Percentiles rank a stretch among this genome's conserved stretches.
phyloP scores from a whole-genome alignment of 2,113 vertebrate species.

The Cygnus buccinator region DNA sequence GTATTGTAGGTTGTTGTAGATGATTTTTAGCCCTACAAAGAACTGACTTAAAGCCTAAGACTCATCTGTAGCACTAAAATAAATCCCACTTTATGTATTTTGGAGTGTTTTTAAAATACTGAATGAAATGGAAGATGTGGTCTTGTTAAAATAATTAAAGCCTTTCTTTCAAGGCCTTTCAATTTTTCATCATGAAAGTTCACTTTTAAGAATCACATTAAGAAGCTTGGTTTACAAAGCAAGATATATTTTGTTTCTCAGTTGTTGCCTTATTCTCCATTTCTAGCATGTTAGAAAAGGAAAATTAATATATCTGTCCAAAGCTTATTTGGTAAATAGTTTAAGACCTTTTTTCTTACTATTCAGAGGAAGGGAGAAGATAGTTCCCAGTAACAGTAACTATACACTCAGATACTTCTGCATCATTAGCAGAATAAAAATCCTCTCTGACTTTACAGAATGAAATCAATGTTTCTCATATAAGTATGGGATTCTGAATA shows the following conservation, averaged over 20 bases:
- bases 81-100: background rate
- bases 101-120: background rate
- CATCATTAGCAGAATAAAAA: background rate
- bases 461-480: background rate
- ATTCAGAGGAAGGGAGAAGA: background rate
- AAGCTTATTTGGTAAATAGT: constrained; percentile 35
- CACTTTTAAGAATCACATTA: constrained; percentile 32
- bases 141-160: constrained; percentile 27
- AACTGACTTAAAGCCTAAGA: background rate
- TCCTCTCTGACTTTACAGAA: background rate
- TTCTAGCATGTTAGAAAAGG: constrained; percentile 52
- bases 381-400: background rate
- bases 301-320: constrained; percentile 31
- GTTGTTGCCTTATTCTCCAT: constrained; percentile 67
- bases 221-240: constrained; percentile 44
- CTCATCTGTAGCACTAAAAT: background rate
- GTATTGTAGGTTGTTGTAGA: background rate
- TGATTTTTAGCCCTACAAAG: background rate
- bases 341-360: background rate
- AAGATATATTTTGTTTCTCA: constrained; percentile 48
- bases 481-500: background rate
- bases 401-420: background rate
- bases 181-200: constrained; percentile 37
- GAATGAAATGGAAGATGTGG: background rate
- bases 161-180: constrained; percentile 31